Conservation (phyloP, 92 coral and sea anemone species). For the Anthopleura xanthogrammica region DNA sequence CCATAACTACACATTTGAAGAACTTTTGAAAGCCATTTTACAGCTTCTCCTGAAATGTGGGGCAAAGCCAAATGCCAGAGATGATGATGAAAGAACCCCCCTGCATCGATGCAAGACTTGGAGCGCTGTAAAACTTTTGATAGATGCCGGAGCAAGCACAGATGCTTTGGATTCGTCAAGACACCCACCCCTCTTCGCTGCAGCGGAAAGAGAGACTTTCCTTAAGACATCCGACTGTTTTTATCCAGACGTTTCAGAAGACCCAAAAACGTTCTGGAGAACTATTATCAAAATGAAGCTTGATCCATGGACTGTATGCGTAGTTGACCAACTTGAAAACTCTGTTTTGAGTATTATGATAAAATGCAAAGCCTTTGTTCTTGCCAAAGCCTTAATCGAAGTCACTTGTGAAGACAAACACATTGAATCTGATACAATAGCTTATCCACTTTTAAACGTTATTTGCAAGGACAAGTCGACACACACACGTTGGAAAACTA, state of each 20-base stretch:
- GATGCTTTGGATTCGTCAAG: slow-evolving; percentile 5
- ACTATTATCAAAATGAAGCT: neutral
- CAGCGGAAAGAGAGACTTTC: neutral
- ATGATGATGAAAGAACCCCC: slow-evolving; percentile 16
- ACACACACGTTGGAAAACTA: slow-evolving; percentile 5
- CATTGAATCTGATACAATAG: neutral
- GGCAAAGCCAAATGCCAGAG: slow-evolving; percentile 14
- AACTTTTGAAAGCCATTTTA: slow-evolving; percentile 1
- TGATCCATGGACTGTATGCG: slow-evolving; percentile 6
- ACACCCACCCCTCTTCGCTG: neutral
- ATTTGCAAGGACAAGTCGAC: slow-evolving; percentile 3
- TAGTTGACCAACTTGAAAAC: neutral
- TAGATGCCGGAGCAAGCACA: slow-evolving; percentile 40
- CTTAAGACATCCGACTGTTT: neutral
- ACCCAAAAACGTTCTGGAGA: neutral
- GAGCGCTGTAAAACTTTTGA: slow-evolving; percentile 32
- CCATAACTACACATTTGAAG: neutral
- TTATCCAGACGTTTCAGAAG: slow-evolving; percentile 4
- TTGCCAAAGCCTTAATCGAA: slow-evolving; percentile 18
- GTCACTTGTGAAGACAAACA: neutral
- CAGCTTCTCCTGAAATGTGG: slow-evolving; percentile 18
- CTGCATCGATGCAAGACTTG: slow-evolving; percentile 31
- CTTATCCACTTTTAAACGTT: neutral
- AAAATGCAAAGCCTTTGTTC: neutral
- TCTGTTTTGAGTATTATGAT: slow-evolving; percentile 15